Conservation (phyloP, 2,113 vertebrate genomes). For the Menura novaehollandiae region DNA sequence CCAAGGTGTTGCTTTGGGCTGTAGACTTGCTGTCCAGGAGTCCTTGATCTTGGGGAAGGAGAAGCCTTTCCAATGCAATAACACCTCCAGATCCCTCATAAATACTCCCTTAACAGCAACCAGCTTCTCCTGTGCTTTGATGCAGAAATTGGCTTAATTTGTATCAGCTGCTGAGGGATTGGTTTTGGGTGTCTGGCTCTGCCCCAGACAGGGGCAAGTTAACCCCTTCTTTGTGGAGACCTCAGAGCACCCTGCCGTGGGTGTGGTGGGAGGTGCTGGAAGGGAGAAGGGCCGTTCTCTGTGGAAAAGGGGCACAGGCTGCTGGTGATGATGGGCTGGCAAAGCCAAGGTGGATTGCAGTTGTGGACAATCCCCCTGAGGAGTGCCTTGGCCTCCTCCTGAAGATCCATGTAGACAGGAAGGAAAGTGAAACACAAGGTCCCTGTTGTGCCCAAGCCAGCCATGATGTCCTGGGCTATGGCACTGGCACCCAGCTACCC, state of each 20-base stretch:
- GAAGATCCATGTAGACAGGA: not conserved
- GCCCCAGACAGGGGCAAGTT: not conserved
- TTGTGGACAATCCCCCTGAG: too few relatives aligned
- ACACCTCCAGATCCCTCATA: not conserved
- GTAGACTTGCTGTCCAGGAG: not conserved
- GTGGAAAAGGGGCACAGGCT: not conserved
- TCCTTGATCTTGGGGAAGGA: not conserved
- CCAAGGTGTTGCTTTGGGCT: not conserved
- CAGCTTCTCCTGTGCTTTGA: not conserved
- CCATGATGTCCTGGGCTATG: not conserved
- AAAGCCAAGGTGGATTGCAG: not conserved
- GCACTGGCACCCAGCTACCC: not conserved
- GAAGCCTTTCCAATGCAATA: not conserved
- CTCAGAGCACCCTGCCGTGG: fast-evolving
- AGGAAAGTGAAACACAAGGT: not conserved
- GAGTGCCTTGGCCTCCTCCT: not conserved
- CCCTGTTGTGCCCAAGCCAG: not conserved
- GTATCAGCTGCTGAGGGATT: not conserved
- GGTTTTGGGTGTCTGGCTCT: not conserved
- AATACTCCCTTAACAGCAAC: not conserved
- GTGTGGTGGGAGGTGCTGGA: fast-evolving
- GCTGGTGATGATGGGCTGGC: not conserved
- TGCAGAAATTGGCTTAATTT: not conserved
- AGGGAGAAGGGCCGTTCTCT: not conserved
- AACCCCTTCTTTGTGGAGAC: not conserved